Evolutionary conservation across 2,797 vertebrate species (phyloP), one percentile per base, ranked within the genome.

Genomic region (Schizopygopsis malacanthus): DNA sequence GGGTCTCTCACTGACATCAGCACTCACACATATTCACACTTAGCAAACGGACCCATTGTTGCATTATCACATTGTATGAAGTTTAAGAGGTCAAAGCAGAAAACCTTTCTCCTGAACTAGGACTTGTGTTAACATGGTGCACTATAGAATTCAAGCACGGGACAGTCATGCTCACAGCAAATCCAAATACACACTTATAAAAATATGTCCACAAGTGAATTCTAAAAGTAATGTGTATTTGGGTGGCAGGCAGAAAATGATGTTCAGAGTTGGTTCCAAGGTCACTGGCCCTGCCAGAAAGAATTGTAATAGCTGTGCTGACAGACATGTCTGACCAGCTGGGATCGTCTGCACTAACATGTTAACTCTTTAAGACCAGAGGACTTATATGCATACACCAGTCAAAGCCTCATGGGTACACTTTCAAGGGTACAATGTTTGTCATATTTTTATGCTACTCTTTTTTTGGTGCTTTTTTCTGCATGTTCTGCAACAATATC

Each of bases 221-320:
- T 89, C 85, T 90, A 85, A 90, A 86, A 82, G 87, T 86, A 90
- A 84, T 85, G 76, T 80, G 79, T 84, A 85, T 86, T 84, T 82
- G 79, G 65, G 81, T 80, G 83, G 91, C 89, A 92, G 93, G 93
- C 91, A 91, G 91, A 91, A 92, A 93, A 91, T 94, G 93, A 93
- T 93, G 92, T 95, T 95, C 91, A 87, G 93, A 86, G 85, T 92
- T 95, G 95, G 96, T 92, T 95, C 94, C 93, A 96, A 96, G 96
- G 96, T 97, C 96, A 96, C 94, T 95, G 94, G 94, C 81, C 93
- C 92, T 94, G 94, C 95, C 92, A 90, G 92, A 90, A 88, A 94
- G 96, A 97, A 97, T 97, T 96, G 96, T 97, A 98, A 98, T 98
- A 98, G 96, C 96, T 90, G 92, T 90, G 97, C 91, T 99, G 98